phyloP scores from a whole-genome alignment of 2,888 invertebrate genomes.

The Drosophila mettleri region DNA sequence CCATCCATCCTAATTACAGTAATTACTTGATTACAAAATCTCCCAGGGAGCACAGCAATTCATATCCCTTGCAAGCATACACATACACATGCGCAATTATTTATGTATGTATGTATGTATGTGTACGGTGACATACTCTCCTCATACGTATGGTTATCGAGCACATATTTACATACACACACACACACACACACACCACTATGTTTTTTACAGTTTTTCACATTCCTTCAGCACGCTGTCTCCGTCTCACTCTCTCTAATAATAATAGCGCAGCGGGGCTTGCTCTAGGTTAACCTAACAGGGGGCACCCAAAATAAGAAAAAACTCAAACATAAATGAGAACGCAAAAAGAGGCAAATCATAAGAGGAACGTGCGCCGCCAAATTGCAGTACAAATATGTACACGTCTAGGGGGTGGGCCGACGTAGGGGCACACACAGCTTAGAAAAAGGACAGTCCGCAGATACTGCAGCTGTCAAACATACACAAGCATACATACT shows the following conservation, averaged over 20 bases:
- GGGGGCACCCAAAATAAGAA: constrained; percentile 57
- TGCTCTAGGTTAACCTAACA: constrained; percentile 33
- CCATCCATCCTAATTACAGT: constrained; percentile 69
- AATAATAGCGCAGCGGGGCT: constrained; percentile 62
- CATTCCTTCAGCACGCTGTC: constrained; percentile 46
- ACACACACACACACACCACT: too few relatives aligned
- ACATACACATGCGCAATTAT: constrained; percentile 2
- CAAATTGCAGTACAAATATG: constrained; percentile 83
- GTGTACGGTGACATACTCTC: constrained; percentile 16
- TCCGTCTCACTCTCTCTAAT: constrained; percentile 34
- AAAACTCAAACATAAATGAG: constrained; percentile 68
- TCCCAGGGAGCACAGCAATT: constrained; percentile 68
- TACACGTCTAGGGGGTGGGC: constrained; percentile 50
- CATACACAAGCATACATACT: constrained; percentile 11
- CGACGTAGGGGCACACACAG: constrained; percentile 57
- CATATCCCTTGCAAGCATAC: constrained; percentile 36
- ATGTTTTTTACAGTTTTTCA: constrained; percentile 42
- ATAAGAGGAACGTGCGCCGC: constrained; percentile 76
- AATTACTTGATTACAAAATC: constrained; percentile 79
- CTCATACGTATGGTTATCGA: constrained; percentile 5
- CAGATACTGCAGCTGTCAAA: constrained; percentile 59
- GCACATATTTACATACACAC: constrained; percentile 5
- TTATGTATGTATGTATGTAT: constrained; percentile 7
- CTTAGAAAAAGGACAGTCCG: constrained; percentile 79
- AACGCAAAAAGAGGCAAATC: constrained; percentile 83